Evolutionary conservation across 2,888 invertebrate genomes (phyloP).

Genomic region (Iselma pallidipennis): DNA sequence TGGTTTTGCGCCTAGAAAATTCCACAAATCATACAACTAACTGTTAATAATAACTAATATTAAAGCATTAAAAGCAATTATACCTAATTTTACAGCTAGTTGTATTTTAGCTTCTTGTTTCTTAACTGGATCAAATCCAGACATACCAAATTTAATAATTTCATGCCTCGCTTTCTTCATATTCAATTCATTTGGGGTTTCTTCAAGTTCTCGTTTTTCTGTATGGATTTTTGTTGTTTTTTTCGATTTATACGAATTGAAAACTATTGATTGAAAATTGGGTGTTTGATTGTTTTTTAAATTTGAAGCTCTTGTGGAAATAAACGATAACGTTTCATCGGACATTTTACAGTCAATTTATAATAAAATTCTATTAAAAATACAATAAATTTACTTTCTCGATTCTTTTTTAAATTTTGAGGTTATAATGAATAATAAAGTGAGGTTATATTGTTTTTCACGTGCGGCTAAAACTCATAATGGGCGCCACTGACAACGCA

Average conservation of each 20-base stretch:
- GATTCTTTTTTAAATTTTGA: not conserved
- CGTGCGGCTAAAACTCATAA: no score
- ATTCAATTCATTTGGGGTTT: slow-evolving; percentile 62
- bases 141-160: slow-evolving; percentile 82
- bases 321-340: slow-evolving; percentile 29
- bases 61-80: not conserved
- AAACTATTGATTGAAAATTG: slow-evolving; percentile 59
- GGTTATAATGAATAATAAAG: no score
- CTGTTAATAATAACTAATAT: slow-evolving; percentile 50
- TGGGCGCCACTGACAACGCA: no score
- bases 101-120: slow-evolving; percentile 80
- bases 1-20: slow-evolving; percentile 71
- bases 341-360: not conserved
- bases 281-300: slow-evolving; percentile 55
- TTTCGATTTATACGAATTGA: slow-evolving; percentile 61
- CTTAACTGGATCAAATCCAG: slow-evolving; percentile 70
- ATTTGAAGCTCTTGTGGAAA: slow-evolving; percentile 60
- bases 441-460: no score
- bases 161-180: slow-evolving; percentile 80
- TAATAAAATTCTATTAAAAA: no score
- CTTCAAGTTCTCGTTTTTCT: slow-evolving; percentile 25
- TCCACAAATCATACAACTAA: slow-evolving; percentile 8
- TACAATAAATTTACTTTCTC: not conserved
- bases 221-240: slow-evolving; percentile 38
- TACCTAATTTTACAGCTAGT: slow-evolving; percentile 76